These are phyloP conservation scores for Spea multiplicata DNA, from an alignment of 2,113 vertebrate species.

Conservation along the genomic window DNA sequence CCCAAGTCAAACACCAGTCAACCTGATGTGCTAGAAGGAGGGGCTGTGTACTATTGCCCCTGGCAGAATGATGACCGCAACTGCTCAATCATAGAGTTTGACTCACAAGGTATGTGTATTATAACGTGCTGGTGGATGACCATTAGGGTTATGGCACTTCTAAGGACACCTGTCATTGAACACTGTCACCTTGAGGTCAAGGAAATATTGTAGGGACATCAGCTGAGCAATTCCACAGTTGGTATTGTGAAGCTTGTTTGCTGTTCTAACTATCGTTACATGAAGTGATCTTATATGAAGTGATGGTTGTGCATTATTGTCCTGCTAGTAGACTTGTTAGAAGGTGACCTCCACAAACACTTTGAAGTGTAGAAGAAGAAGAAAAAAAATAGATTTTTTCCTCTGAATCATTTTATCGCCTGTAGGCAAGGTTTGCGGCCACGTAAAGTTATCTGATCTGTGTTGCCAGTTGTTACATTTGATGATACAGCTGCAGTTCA, in stretches of 20 bases:
- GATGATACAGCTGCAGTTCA: conserved; percentile 18
- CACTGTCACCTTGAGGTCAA: too few species aligned
- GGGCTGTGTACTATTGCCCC: conserved; percentile 85
- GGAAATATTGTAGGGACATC: too few species aligned
- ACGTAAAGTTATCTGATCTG: conserved; percentile 24
- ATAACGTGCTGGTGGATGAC: too few species aligned
- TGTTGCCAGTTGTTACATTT: neutral
- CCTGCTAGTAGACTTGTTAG: too few species aligned
- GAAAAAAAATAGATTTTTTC: neutral
- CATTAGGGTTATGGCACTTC: too few species aligned
- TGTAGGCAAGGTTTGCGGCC: neutral
- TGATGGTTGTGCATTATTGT: too few species aligned
- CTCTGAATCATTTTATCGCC: neutral
- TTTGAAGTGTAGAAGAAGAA: neutral
- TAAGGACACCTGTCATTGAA: too few species aligned
- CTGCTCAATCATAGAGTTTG: conserved; percentile 72
- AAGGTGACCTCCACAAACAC: neutral
- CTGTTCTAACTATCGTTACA: too few species aligned
- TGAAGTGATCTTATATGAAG: too few species aligned
- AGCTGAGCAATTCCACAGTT: too few species aligned
- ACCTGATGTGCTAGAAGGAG: conserved; percentile 72
- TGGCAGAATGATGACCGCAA: conserved; percentile 66
- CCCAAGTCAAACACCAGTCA: conserved; percentile 83
- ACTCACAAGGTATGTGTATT: conserved; percentile 69
- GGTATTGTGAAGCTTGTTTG: too few species aligned